Evolutionary conservation across 2,113 vertebrate species (phyloP).

Genomic region (Atractosteus spatula): DNA sequence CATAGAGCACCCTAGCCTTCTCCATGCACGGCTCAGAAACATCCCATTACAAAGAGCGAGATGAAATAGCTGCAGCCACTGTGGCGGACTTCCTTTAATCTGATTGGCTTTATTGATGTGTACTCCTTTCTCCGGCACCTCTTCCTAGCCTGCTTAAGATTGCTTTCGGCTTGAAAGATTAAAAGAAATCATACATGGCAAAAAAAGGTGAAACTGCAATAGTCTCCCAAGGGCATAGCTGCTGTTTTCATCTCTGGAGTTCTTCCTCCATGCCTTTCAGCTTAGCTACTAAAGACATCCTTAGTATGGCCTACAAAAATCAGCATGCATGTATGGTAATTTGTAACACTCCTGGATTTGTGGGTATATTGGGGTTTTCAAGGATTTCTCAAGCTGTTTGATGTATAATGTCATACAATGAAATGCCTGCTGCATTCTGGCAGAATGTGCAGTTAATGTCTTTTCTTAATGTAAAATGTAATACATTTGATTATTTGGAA

Average conservation of each 20-base stretch:
- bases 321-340: background rate
- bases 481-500: background rate
- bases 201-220: background rate
- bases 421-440: no score
- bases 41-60: no score
- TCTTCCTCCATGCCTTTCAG: background rate
- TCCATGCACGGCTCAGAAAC: no score
- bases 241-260: background rate
- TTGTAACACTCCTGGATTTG: background rate
- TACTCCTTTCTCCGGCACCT: background rate
- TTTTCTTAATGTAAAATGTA: background rate
- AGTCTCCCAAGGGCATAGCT: slow-evolving; percentile 1
- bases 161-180: slow-evolving; percentile 1
- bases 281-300: background rate
- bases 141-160: background rate
- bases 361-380: background rate
- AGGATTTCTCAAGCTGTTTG: background rate
- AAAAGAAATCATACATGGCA: background rate
- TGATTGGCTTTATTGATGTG: slow-evolving; percentile 3
- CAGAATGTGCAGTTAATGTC: no score
- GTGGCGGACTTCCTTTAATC: background rate
- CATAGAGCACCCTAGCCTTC: no score
- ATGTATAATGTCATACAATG: background rate
- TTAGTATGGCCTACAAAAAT: background rate
- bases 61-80: no score